phyloP scores from a whole-genome alignment of 1,140 invertebrate species.

The silkworm (Bombyx mori) region ASM3026992v2 NC_085128.1:15326501-15327000 shows the following conservation, averaged over 20 bases:
- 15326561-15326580: too few species aligned
- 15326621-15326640: too few species aligned
- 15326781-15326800: constrained; percentile 68
- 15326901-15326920: constrained; percentile 47
- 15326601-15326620: too few species aligned
- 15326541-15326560: too few species aligned
- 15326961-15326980: constrained; percentile 63
- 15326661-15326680: too few species aligned
- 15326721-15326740: constrained; percentile 3
- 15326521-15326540: too few species aligned
- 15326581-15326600: too few species aligned
- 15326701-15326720: background rate
- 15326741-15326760: constrained; percentile 54
- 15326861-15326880: constrained; percentile 63
- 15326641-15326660: too few species aligned
- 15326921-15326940: constrained; percentile 30
- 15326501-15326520: too few species aligned
- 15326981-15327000: constrained; percentile 60
- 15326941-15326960: constrained; percentile 52
- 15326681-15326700: too few species aligned
- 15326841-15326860: constrained; percentile 54
- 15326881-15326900: constrained; percentile 63
- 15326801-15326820: constrained; percentile 69
- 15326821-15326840: constrained; percentile 60
- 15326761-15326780: constrained; percentile 67